Evolutionary conservation across 2,113 vertebrate genomes (phyloP).

Genomic region (Indri indri): DNA sequence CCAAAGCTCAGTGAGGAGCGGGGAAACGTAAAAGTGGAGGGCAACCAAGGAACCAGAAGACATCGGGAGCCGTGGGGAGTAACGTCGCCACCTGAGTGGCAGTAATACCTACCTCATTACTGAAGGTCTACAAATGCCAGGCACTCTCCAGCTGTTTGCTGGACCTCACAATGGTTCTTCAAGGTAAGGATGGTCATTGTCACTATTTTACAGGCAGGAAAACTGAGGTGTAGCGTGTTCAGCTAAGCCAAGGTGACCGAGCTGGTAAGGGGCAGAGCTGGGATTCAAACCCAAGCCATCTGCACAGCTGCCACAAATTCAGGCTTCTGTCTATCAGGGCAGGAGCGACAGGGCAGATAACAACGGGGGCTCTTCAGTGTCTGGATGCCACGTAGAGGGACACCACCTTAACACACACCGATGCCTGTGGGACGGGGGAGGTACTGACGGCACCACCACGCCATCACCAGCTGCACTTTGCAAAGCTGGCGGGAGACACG

Average conservation of each 20-base stretch:
- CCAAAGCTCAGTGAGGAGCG: neutral
- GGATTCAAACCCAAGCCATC: neutral
- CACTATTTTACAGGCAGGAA: neutral
- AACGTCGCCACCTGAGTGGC: neutral
- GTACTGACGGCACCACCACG: rapidly evolving
- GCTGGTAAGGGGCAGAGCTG: neutral
- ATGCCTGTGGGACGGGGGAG: neutral
- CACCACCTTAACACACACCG: no score
- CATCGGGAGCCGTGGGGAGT: neutral
- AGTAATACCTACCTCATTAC: no score
- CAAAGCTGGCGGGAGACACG: neutral
- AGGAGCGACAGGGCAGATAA: neutral
- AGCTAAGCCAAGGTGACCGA: neutral
- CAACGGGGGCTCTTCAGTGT: neutral
- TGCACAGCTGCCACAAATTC: neutral
- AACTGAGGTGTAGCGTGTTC: neutral
- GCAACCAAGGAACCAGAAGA: neutral
- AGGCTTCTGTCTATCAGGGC: neutral
- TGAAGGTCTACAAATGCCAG: rapidly evolving
- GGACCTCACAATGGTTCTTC: neutral
- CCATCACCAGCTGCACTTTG: neutral
- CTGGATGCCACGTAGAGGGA: neutral
- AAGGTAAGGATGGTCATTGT: neutral
- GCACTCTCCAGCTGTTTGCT: no score
- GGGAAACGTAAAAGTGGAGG: neutral